Evolutionary conservation across 92 coral and sea anemone genomes (phyloP), one percentile per base, ranked within the genome.

Genomic region (Plumapathes pennacea): DNA sequence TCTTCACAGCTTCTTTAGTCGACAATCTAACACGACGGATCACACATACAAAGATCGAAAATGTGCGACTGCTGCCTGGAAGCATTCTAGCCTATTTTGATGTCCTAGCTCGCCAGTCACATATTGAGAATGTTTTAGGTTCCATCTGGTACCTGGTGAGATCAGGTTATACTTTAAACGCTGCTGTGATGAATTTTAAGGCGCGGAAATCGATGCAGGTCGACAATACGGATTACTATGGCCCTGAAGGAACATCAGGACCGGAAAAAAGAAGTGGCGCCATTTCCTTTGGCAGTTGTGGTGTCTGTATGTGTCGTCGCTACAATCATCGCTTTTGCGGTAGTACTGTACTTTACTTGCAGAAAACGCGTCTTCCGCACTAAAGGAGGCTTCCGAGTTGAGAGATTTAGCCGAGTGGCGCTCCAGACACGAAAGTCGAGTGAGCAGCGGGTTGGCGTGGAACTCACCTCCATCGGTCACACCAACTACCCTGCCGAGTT

Each of bases 61-160:
- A 54, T 12, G 58, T 78, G 12, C 41, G 38, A 25, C 50, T 84
- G 0, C 46, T 69, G 10, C 72, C 74, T 10, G 90, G 90, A 5
- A 84, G 90, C 60, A 78, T 84, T 18, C 28, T 52, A 23, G 90
- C 73, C 12, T 45, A 51, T 29, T 84, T 84, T 60, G 68, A 78
- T 39, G 58, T 77, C 23, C 47, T 72, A 7, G 58, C 74, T 14
- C 72, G 58, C 41, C 27, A 21, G 37, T 73, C 90, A n/a, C 46
- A 43, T 22, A 72, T 84, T 66, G 63, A 66, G 0, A 31, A 23
- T 13, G 59, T 76, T 50, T 64, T 84, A 21, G 61, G 51, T 39
- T 46, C 64, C 21, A 30, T 84, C 20, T 78, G 85, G 90, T 60
- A 65, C n/a, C 36, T 54, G 54, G 30, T 84, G 4, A 65, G 78